A percentile compares a stretch with the other conserved stretches of the same genome.
Conservation (phyloP, 1,140 invertebrate species). For the Euborellia annulipes region DNA sequence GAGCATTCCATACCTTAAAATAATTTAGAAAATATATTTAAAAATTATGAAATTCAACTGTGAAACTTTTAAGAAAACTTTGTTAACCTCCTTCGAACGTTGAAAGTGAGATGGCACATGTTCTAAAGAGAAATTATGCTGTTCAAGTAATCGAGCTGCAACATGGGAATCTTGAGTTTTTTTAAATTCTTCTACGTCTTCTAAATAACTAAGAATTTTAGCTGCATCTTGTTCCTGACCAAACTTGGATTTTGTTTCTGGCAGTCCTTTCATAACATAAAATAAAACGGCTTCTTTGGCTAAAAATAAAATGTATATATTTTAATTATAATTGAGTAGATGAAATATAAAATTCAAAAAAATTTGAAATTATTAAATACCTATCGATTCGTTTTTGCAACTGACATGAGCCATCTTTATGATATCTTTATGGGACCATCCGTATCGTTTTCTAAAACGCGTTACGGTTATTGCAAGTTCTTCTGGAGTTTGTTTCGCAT, state of each 20-base stretch:
- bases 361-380: slow-evolving; percentile 1
- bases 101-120: slow-evolving; percentile 46
- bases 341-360: slow-evolving; percentile 1
- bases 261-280: slow-evolving; percentile 34
- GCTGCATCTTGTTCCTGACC: slow-evolving; percentile 25
- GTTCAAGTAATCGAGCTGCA: slow-evolving; percentile 32
- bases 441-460: slow-evolving; percentile 40
- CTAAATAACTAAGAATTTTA: slow-evolving; percentile 36
- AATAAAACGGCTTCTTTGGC: slow-evolving; percentile 34
- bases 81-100: slow-evolving; percentile 38
- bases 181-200: slow-evolving; percentile 38
- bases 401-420: slow-evolving; percentile 45
- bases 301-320: slow-evolving; percentile 25
- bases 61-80: background rate
- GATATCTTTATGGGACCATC: slow-evolving; percentile 50
- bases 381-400: too few species aligned
- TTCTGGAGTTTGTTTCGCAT: slow-evolving; percentile 34
- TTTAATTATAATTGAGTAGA: too few species aligned
- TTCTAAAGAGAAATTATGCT: slow-evolving; percentile 36
- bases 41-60: slow-evolving; percentile 3
- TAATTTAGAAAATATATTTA: slow-evolving; percentile 3
- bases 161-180: slow-evolving; percentile 35
- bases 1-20: slow-evolving; percentile 40
- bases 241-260: slow-evolving; percentile 30
- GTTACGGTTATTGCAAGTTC: slow-evolving; percentile 43